A percentile compares a stretch with the other conserved stretches of the same genome.
Conservation (phyloP, 2,797 vertebrate species). For the Tapera naevia region DNA sequence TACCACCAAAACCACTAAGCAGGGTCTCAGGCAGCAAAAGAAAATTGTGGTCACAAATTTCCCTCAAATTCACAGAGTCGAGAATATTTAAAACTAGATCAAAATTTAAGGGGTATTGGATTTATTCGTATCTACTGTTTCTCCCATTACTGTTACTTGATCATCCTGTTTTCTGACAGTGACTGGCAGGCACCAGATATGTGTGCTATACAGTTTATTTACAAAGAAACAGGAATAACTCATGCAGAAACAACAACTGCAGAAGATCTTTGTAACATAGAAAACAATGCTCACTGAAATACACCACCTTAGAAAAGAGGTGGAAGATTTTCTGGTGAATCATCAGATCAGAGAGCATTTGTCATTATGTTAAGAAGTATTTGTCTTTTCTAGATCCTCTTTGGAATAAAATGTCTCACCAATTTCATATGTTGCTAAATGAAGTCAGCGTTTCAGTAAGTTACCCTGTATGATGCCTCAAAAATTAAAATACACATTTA, state of each 20-base stretch:
- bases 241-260: neutral
- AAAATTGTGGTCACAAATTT: constrained; percentile 25
- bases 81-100: constrained; percentile 47
- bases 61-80: constrained; percentile 39
- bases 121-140: constrained; percentile 5
- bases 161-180: neutral
- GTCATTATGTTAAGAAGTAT: neutral
- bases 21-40: constrained; percentile 3
- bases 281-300: neutral
- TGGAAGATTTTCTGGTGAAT: neutral
- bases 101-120: neutral
- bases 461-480: neutral
- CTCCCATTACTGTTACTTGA: neutral
- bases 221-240: neutral
- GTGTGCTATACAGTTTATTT: neutral
- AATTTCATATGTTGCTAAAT: neutral
- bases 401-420: neutral
- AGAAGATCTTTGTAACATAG: neutral
- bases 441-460: neutral
- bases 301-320: neutral
- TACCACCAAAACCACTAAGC: neutral
- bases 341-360: neutral
- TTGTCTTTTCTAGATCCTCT: neutral
- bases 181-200: neutral
- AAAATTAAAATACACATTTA: neutral